These are phyloP conservation scores for Anguilla obscura DNA, from an alignment of 2,797 vertebrate genomes.

Conservation along the genomic window DNA sequence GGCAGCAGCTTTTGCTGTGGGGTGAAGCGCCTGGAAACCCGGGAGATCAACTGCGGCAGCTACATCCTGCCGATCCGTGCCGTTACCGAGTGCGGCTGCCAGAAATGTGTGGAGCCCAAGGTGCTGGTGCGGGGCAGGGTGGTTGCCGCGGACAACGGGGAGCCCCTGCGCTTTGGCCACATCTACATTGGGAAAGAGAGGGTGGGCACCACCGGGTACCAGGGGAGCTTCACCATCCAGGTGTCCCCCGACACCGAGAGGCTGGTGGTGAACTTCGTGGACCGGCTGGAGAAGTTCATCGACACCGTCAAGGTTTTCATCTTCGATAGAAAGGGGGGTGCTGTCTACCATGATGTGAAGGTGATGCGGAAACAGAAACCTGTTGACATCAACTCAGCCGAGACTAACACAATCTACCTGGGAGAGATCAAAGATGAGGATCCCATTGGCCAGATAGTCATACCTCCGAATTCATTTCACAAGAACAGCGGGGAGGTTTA, in stretches of 20 bases:
- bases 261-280: conserved; percentile 88
- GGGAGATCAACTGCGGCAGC: conserved; percentile 76
- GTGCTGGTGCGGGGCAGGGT: conserved; percentile 85
- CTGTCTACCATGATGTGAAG: conserved; percentile 88
- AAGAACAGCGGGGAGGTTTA: conserved; percentile 80
- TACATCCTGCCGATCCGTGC: conserved; percentile 81
- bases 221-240: conserved; percentile 90
- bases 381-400: conserved; percentile 74
- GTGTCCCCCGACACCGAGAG: conserved; percentile 78
- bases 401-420: conserved; percentile 77
- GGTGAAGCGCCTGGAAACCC: conserved; percentile 75
- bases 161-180: conserved; percentile 87
- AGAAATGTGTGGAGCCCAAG: conserved; percentile 79
- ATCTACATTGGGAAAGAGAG: conserved; percentile 84
- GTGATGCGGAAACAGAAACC: conserved; percentile 83
- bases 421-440: conserved; percentile 76
- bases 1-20: conserved; percentile 77
- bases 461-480: conserved; percentile 83
- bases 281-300: conserved; percentile 78
- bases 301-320: conserved; percentile 88
- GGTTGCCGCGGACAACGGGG: conserved; percentile 77
- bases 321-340: conserved; percentile 83
- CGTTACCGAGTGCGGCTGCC: conserved; percentile 83
- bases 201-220: conserved; percentile 88
- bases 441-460: conserved; percentile 84